Evolutionary conservation across 1,140 invertebrate genomes (phyloP).

Genomic region (Hypothenemus hampei): DNA sequence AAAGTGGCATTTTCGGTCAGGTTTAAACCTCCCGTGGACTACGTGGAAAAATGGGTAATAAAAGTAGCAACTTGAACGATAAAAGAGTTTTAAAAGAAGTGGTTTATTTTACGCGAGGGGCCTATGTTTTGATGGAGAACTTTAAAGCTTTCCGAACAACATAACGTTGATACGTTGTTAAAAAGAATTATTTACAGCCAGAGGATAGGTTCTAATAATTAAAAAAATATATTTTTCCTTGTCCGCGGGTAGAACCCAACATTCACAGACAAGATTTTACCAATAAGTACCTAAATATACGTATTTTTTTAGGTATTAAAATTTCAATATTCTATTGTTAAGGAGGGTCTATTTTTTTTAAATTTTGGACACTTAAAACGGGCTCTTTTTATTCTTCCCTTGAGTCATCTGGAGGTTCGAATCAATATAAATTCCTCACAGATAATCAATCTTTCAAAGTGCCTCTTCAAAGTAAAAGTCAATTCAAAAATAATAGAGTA

Average conservation of each 20-base stretch:
- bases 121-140: too few species aligned
- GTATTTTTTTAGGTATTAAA: slow-evolving; percentile 4
- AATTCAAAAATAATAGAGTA: too few species aligned
- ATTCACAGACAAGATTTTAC: slow-evolving; percentile 4
- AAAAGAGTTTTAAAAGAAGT: not conserved
- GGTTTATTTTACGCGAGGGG: not conserved
- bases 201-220: slow-evolving; percentile 6
- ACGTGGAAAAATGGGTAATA: not conserved
- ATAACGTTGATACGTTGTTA: not conserved
- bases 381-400: not conserved
- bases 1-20: too few species aligned
- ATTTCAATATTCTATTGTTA: slow-evolving; percentile 7
- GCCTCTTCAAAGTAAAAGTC: too few species aligned
- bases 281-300: slow-evolving; percentile 16
- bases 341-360: slow-evolving; percentile 14
- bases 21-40: too few species aligned
- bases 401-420: too few species aligned
- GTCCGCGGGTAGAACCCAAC: not conserved
- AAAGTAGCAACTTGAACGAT: not conserved
- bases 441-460: too few species aligned
- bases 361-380: slow-evolving; percentile 13
- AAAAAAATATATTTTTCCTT: slow-evolving; percentile 22
- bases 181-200: not conserved
- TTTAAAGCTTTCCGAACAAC: too few species aligned
- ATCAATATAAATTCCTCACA: too few species aligned